Conservation (phyloP, 2,113 vertebrate genomes). For the Sphyrna mokarran region DNA sequence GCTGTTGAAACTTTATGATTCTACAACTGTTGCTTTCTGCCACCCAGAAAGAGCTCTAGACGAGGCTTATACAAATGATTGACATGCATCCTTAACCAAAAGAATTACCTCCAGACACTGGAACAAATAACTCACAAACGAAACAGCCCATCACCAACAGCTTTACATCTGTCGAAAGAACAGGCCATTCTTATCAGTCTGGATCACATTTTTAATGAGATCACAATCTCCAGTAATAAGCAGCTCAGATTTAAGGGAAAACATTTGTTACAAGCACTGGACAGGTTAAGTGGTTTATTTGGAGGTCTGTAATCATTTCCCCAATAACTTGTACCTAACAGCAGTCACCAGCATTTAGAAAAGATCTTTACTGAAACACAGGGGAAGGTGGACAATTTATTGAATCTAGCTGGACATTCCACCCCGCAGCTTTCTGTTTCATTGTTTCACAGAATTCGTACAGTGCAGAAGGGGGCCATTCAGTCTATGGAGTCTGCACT, state of each 20-base stretch:
- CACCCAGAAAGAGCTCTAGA: background rate
- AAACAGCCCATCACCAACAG: background rate
- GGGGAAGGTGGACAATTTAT: background rate
- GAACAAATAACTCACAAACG: background rate
- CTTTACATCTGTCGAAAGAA: background rate
- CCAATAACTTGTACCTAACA: background rate
- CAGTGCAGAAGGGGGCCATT: too few relatives aligned
- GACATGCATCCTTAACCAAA: background rate
- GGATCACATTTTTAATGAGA: background rate
- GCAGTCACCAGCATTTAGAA: background rate
- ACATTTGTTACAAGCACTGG: background rate
- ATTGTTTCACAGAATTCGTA: background rate
- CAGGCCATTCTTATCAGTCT: background rate
- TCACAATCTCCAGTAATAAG: background rate
- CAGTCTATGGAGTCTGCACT: too few relatives aligned
- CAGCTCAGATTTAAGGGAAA: background rate
- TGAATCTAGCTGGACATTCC: background rate
- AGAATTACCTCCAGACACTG: background rate
- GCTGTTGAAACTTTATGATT: too few relatives aligned
- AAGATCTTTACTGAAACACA: background rate
- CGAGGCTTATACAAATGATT: background rate
- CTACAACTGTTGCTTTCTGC: background rate
- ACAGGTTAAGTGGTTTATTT: background rate
- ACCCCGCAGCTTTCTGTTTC: background rate
- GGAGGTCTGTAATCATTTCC: background rate